A percentile compares a stretch with the other conserved stretches of the same genome.
Evolutionary conservation across 2,888 invertebrate genomes (phyloP).

Genomic region (Erpobdella octoculata): DNA sequence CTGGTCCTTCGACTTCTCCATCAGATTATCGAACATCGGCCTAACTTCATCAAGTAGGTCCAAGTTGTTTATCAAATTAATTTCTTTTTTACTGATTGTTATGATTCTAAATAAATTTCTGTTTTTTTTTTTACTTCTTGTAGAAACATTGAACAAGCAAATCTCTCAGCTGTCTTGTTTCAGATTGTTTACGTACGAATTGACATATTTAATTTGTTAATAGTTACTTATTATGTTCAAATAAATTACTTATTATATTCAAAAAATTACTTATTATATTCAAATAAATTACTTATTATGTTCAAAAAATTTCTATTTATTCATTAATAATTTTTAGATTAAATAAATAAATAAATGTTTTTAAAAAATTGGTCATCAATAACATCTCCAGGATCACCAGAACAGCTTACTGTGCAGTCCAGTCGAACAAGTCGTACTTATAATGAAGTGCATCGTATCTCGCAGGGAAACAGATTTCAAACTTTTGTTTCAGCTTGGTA

Average conservation of each 20-base stretch:
- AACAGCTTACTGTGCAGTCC: constrained; percentile 46
- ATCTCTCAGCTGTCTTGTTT: constrained; percentile 40
- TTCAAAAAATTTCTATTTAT: neutral
- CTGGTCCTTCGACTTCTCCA: constrained; percentile 47
- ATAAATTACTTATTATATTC: neutral
- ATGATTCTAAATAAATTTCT: neutral
- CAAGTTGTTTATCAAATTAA: neutral
- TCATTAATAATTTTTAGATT: neutral
- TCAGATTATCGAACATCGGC: constrained; percentile 45
- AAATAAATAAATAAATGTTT: neutral
- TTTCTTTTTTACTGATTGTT: neutral
- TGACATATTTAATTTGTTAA: no score
- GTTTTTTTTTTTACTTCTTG: neutral
- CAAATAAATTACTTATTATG: neutral
- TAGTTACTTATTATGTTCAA: neutral
- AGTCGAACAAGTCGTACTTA: constrained; percentile 47
- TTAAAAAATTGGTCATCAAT: neutral
- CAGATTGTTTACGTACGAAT: constrained; percentile 47
- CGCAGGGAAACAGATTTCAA: constrained; percentile 48
- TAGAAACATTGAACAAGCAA: constrained; percentile 44
- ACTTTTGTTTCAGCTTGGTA: constrained; percentile 49
- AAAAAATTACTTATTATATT: neutral
- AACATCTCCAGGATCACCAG: constrained; percentile 46
- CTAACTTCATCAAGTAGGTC: constrained; percentile 41
- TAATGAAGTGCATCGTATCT: constrained; percentile 45